These are phyloP conservation scores for Stegostoma tigrinum DNA, from an alignment of 2,113 vertebrate genomes.

Conservation along the genomic window DNA sequence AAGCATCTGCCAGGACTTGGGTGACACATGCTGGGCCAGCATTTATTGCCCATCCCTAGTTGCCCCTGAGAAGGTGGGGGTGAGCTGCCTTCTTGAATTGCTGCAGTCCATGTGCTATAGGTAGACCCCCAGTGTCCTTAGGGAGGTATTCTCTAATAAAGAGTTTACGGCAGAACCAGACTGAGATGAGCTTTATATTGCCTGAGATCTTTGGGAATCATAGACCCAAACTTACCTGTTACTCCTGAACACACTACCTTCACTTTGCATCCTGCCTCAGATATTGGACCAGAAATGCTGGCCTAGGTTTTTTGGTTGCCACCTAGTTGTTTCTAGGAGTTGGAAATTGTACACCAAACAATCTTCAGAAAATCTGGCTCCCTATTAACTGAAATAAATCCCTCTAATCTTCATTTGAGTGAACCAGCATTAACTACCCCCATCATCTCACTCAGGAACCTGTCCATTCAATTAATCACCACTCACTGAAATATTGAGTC, in stretches of 20 bases:
- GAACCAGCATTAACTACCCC: not conserved
- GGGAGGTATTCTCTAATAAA: not conserved
- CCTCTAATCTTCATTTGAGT: not conserved
- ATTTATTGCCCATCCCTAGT: no score
- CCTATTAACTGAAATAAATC: not conserved
- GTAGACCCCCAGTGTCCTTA: no score
- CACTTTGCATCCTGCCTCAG: not conserved
- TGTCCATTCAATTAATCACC: not conserved
- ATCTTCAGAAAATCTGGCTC: no score
- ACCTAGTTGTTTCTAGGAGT: no score
- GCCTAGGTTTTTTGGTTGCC: no score
- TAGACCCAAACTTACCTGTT: not conserved
- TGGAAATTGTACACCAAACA: no score
- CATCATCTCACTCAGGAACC: not conserved
- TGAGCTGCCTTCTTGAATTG: no score
- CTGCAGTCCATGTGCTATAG: no score
- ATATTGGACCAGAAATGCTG: not conserved
- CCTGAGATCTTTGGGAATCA: not conserved
- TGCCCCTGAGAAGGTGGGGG: no score
- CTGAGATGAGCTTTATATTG: not conserved
- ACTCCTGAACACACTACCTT: not conserved
- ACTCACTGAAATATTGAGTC: not conserved
- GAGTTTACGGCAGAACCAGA: not conserved
- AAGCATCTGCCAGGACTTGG: no score
- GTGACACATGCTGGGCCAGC: no score